Percentiles rank a stretch among this genome's conserved stretches.
phyloP scores from a whole-genome alignment of 2,888 invertebrate genomes.

The Pseudococcus longispinus region DNA sequence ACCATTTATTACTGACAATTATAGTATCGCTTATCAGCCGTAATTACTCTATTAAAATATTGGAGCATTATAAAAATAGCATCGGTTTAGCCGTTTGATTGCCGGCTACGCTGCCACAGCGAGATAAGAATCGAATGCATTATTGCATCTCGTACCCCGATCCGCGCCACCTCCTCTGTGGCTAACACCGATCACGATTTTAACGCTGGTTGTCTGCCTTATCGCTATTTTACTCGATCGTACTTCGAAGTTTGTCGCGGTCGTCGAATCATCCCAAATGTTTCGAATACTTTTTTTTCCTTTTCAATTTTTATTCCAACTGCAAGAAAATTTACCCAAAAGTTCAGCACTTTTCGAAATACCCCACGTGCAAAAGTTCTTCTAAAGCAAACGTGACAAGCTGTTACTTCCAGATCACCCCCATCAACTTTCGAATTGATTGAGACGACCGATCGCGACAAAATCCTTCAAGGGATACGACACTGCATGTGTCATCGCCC shows the following conservation, averaged over 20 bases:
- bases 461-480: neutral
- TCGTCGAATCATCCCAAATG: neutral
- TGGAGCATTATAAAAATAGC: conserved; percentile 15
- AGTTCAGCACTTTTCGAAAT: no score
- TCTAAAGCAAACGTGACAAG: neutral
- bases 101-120: neutral
- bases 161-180: neutral
- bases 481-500: no score
- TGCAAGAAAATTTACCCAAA: neutral
- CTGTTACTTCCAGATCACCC: neutral
- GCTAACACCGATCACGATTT: neutral
- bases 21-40: conserved; percentile 34
- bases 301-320: neutral
- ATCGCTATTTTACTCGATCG: neutral
- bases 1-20: conserved; percentile 36
- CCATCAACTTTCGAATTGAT: neutral
- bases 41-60: conserved; percentile 39
- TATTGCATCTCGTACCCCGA: neutral
- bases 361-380: neutral
- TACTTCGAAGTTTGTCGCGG: neutral
- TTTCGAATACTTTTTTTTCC: neutral
- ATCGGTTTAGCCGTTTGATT: neutral
- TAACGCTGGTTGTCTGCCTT: no score
- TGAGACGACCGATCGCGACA: neutral
- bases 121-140: neutral